Evolutionary conservation across 92 coral and sea anemone species (phyloP), one percentile per base, ranked within the genome.

Genomic region (Actinostola sp.): DNA sequence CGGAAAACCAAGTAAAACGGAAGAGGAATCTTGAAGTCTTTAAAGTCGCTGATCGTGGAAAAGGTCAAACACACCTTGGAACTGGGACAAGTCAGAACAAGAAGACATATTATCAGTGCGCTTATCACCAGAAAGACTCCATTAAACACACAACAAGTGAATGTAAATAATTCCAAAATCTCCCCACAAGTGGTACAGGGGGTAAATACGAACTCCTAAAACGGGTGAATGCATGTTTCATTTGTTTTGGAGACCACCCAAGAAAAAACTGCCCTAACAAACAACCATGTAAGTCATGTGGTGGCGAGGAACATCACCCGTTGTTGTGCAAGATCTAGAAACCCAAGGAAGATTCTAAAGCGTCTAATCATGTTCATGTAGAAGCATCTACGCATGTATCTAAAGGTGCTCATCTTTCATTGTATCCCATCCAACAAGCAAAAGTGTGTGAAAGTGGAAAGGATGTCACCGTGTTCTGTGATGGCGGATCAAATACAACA

Each of bases 361-460:
- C n/a, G 32, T 13, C 82, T 61, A 26, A 29, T 32, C 49, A 55
- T n/a, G n/a, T n/a, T 16, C 78, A 71, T 16, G 80, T 54, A 3
- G 81, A 77, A 23, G 38, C 77, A 34, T 57, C 76, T 12, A 35
- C 74, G 49, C 75, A 79, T 66, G 78, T 63, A 15, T 67, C 81
- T 28, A 77, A 52, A 52, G 66, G 77, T 19, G 48, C 72, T 34
- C 67, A 79, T 32, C 81, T 79, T 44, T 80, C 89, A 15, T 82
- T 88, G 31, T 84, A 88, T 45, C 89, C 89, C 28, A 88, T 78
- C 44, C 88, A 83, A 73, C 81, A 68, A 46, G 85, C 89, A 15
- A 79, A 59, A 62, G 89, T 88, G 51, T 55, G 76, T 44, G 93
- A 72, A 50, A 83, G 71, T 12, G 83, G 86, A 7, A 83, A 79